These are phyloP conservation scores for Cuculus canorus DNA, from an alignment of 2,797 vertebrate species.

Conservation along the genomic window DNA sequence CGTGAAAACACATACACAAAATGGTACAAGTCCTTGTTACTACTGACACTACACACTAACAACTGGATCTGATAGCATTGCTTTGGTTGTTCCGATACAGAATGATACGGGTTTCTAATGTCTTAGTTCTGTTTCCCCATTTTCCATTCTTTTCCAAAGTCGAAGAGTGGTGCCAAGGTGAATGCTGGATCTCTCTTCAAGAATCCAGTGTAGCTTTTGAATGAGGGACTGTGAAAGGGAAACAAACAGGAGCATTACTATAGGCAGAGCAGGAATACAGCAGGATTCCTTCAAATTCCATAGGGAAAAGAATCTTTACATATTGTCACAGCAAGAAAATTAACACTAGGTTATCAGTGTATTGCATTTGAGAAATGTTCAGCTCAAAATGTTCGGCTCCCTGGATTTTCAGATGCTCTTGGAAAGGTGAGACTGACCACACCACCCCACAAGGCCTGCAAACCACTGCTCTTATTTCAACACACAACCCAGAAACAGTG, in stretches of 20 bases:
- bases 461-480: background rate
- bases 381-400: background rate
- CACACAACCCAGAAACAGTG: background rate
- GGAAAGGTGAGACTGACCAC: background rate
- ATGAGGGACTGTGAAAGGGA: constrained; percentile 42
- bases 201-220: constrained; percentile 56
- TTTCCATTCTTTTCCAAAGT: constrained; percentile 51
- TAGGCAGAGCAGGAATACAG: background rate
- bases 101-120: constrained; percentile 34
- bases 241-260: background rate
- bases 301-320: background rate
- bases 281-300: background rate
- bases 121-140: constrained; percentile 53
- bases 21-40: constrained; percentile 25
- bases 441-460: background rate
- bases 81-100: constrained; percentile 68
- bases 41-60: constrained; percentile 48
- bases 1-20: constrained; percentile 7
- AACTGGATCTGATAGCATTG: constrained; percentile 50
- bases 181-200: constrained; percentile 53
- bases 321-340: background rate
- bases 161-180: constrained; percentile 35
- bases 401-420: background rate
- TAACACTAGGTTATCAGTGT: background rate
- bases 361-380: background rate